Conservation (phyloP, 2,888 invertebrate genomes). For the Timema podura region DNA sequence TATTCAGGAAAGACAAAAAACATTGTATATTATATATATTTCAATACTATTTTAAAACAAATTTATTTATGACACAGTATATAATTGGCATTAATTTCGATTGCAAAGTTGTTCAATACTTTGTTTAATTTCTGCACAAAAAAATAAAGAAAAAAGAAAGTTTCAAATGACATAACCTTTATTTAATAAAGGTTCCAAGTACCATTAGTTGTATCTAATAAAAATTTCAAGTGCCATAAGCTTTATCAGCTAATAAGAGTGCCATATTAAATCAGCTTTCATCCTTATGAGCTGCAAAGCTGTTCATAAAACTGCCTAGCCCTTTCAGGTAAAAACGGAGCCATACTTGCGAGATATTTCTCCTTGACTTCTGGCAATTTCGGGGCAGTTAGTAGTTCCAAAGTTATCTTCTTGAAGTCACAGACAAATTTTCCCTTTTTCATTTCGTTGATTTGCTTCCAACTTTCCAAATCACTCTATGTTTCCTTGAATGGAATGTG, state of each 20-base stretch:
- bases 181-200: no score
- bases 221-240: neutral
- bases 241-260: neutral
- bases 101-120: neutral
- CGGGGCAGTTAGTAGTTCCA: neutral
- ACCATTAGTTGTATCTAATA: no score
- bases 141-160: no score
- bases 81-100: no score
- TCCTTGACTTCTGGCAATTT: neutral
- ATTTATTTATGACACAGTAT: no score
- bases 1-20: neutral
- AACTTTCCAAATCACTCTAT: neutral
- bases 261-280: neutral
- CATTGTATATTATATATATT: neutral
- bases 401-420: neutral
- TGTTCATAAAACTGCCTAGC: slow-evolving; percentile 7
- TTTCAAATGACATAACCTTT: neutral
- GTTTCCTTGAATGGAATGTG: slow-evolving; percentile 8
- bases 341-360: slow-evolving; percentile 6
- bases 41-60: neutral
- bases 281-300: neutral
- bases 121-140: neutral
- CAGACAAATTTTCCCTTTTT: slow-evolving; percentile 7
- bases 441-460: neutral
- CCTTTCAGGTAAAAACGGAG: neutral